A percentile compares a stretch with the other conserved stretches of the same genome.
Conservation (phyloP, 2,888 invertebrate species). For the Drosophila austrosaltans region DNA sequence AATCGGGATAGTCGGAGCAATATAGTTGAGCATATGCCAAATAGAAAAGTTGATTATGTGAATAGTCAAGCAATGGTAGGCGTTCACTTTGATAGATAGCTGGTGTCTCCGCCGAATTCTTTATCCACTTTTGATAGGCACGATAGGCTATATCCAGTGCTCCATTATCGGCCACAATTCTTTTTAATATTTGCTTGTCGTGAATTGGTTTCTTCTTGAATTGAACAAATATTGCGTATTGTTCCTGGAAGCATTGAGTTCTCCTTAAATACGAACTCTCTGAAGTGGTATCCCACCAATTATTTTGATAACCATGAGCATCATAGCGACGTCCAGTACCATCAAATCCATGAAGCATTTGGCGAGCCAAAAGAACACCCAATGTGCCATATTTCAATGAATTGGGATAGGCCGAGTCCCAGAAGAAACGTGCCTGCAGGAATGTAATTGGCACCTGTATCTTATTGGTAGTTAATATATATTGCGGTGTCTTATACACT, state of each 20-base stretch:
- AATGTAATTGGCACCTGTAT: slow-evolving; percentile 78
- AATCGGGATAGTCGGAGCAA: slow-evolving; percentile 75
- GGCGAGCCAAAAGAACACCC: slow-evolving; percentile 78
- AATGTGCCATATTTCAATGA: slow-evolving; percentile 78
- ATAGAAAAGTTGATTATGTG: slow-evolving; percentile 77
- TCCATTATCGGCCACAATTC: slow-evolving; percentile 78
- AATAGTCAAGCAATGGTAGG: slow-evolving; percentile 70
- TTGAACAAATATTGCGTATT: slow-evolving; percentile 72
- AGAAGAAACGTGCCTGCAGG: slow-evolving; percentile 80
- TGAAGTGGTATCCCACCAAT: slow-evolving; percentile 78
- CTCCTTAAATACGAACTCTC: slow-evolving; percentile 65
- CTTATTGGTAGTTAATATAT: slow-evolving; percentile 70
- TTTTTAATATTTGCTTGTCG: slow-evolving; percentile 61
- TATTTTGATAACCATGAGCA: slow-evolving; percentile 71
- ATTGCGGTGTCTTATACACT: slow-evolving; percentile 72
- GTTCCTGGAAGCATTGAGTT: slow-evolving; percentile 74
- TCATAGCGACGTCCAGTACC: slow-evolving; percentile 77
- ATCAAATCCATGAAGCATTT: slow-evolving; percentile 81
- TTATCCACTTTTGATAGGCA: slow-evolving; percentile 78
- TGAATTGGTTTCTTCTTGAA: slow-evolving; percentile 61
- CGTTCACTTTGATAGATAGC: slow-evolving; percentile 63
- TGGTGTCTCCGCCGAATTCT: slow-evolving; percentile 69
- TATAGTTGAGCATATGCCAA: slow-evolving; percentile 80
- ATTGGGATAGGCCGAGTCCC: slow-evolving; percentile 78
- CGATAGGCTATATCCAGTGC: slow-evolving; percentile 79